A percentile compares a stretch with the other conserved stretches of the same genome.
Evolutionary conservation across 2,797 vertebrate genomes (phyloP).

Genomic region (Oophaga sylvatica): DNA sequence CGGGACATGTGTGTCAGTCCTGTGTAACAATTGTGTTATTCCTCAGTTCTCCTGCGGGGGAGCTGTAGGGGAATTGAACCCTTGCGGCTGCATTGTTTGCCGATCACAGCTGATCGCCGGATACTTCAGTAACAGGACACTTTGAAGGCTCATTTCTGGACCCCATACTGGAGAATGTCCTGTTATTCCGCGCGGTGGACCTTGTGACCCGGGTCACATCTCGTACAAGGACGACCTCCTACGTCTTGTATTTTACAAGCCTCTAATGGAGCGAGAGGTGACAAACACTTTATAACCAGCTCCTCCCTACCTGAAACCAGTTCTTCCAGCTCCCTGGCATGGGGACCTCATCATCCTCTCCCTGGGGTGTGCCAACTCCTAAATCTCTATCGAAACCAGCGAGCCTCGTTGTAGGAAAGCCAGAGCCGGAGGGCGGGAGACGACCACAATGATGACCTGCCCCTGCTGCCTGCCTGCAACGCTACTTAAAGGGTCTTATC

Average conservation of each 20-base stretch:
- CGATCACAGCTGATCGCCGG: too few species aligned
- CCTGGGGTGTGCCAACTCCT: slow-evolving; percentile 52
- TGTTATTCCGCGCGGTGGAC: background rate
- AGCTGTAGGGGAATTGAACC: too few species aligned
- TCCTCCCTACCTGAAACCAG: slow-evolving; percentile 47
- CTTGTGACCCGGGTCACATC: background rate
- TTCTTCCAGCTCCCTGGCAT: slow-evolving; percentile 47
- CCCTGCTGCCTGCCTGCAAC: too few species aligned
- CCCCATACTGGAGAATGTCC: too few species aligned
- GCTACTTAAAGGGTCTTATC: background rate
- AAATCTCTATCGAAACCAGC: slow-evolving; percentile 59
- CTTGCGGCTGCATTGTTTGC: too few species aligned
- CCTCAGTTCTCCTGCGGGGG: too few species aligned
- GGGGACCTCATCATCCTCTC: slow-evolving; percentile 36
- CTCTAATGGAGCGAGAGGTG: slow-evolving; percentile 8
- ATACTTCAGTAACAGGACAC: too few species aligned
- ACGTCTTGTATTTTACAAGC: background rate
- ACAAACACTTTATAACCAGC: slow-evolving; percentile 20
- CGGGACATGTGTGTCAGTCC: too few species aligned
- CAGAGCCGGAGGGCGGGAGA: background rate
- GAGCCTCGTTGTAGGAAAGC: background rate
- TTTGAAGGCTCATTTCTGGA: too few species aligned
- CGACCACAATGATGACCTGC: background rate
- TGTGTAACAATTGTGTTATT: too few species aligned
- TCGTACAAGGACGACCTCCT: background rate